Evolutionary conservation across 2,113 vertebrate species (phyloP).

Genomic region (Choloepus hoffmanni): DNA sequence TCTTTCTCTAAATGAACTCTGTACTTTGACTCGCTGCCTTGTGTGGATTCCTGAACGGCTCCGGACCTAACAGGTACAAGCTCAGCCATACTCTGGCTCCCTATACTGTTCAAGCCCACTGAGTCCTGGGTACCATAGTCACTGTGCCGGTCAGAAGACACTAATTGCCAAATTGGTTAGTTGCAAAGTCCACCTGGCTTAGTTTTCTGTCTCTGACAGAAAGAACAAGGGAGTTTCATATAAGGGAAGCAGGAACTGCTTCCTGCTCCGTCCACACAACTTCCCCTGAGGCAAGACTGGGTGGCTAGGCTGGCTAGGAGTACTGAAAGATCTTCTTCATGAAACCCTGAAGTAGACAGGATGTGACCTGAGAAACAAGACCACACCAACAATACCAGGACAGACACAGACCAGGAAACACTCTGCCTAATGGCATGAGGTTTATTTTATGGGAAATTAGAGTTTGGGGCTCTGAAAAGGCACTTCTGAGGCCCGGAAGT

Average conservation of each 20-base stretch:
- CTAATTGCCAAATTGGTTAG: not conserved
- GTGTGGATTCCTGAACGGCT: too few relatives aligned
- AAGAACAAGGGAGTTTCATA: not conserved
- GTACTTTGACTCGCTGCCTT: too few relatives aligned
- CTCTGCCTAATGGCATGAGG: not conserved
- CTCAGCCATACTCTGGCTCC: not conserved
- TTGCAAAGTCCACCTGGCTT: not conserved
- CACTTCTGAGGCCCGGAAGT: not conserved
- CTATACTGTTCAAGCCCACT: not conserved
- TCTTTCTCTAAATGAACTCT: too few relatives aligned
- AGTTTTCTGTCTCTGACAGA: not conserved
- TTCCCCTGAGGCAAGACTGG: too few relatives aligned
- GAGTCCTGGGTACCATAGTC: conserved; percentile 68
- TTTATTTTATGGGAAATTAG: conserved; percentile 67
- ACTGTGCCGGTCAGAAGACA: not conserved
- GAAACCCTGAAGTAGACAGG: not conserved
- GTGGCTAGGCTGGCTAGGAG: not conserved
- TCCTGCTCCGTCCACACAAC: not conserved
- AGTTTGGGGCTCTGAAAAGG: not conserved
- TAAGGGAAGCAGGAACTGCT: not conserved
- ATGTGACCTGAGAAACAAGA: not conserved
- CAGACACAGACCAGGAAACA: not conserved
- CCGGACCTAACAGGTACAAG: not conserved
- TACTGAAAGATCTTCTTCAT: not conserved
- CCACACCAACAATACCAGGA: not conserved